These are phyloP conservation scores for Antennarius striatus DNA, from an alignment of 2,113 vertebrate genomes.

Conservation along the genomic window DNA sequence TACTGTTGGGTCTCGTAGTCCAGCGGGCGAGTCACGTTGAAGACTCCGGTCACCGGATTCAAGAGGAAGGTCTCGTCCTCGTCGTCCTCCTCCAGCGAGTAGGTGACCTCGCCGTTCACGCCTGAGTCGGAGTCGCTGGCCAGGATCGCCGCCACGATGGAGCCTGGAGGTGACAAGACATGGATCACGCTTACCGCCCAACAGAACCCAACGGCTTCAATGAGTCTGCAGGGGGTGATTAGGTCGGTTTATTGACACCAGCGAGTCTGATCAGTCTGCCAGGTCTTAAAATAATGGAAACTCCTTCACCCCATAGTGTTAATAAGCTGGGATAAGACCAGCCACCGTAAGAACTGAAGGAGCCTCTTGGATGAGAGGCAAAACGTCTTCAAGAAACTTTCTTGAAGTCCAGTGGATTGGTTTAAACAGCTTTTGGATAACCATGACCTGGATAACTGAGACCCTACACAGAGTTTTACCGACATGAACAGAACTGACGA, in stretches of 20 bases:
- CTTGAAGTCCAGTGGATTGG: no score
- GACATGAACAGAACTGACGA: no score
- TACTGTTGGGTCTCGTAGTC: conserved; percentile 91
- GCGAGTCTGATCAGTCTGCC: conserved; percentile 15
- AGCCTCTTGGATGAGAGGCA: no score
- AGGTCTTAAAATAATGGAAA: conserved; percentile 41
- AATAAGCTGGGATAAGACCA: neutral
- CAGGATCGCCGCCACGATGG: conserved; percentile 93
- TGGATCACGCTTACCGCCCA: conserved; percentile 25
- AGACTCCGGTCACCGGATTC: conserved; percentile 92
- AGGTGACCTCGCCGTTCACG: conserved; percentile 92
- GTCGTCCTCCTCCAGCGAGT: conserved; percentile 90
- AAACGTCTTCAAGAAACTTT: no score
- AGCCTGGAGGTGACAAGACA: conserved; percentile 79
- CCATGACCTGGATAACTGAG: no score
- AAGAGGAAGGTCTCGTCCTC: conserved; percentile 90
- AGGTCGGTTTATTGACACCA: conserved; percentile 24
- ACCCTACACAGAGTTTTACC: no score
- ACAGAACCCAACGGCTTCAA: conserved; percentile 21
- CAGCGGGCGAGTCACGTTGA: conserved; percentile 88
- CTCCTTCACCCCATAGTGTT: neutral
- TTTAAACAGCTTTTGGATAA: no score
- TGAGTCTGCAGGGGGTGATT: conserved; percentile 35
- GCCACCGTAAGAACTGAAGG: neutral
- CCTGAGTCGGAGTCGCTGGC: conserved; percentile 94